phyloP scores from a whole-genome alignment of 2,113 vertebrate genomes.

The mouse (Mus musculus) region DNA sequence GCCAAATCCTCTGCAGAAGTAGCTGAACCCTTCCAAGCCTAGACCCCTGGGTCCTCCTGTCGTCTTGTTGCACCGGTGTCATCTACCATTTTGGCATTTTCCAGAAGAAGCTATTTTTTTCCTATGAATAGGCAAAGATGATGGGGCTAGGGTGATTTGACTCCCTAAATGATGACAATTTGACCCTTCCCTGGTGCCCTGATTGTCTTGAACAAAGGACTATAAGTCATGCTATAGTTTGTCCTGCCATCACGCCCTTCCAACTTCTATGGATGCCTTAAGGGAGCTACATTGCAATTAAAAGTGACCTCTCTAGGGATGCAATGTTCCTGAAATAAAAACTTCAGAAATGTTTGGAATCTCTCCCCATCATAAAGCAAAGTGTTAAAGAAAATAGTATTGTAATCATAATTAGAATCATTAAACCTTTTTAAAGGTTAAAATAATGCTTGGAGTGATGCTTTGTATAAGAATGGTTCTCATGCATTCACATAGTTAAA shows the following conservation, averaged over 20 bases:
- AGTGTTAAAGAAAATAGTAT: slow-evolving; percentile 16
- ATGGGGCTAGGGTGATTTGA: not conserved
- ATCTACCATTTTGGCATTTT: not conserved
- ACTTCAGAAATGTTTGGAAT: not conserved
- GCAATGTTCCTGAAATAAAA: not conserved
- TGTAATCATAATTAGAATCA: not conserved
- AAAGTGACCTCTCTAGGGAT: not conserved
- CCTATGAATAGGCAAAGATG: not conserved
- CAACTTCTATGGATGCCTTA: not conserved
- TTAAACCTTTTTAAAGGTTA: not conserved
- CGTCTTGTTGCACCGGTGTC: not conserved
- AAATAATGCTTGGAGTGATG: not conserved
- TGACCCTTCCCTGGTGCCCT: not conserved
- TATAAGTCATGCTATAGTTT: not conserved
- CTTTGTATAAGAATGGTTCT: not conserved
- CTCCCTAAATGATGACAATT: not conserved
- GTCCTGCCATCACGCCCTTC: not conserved
- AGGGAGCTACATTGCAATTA: not conserved
- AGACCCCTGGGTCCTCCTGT: not conserved
- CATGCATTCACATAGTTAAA: not conserved
- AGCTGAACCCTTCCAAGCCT: not conserved
- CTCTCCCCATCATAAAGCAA: not conserved
- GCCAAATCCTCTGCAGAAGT: too few species aligned
- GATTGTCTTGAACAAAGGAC: not conserved
- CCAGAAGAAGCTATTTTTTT: not conserved